Conservation (phyloP, 2,888 invertebrate species). For the Caradrina kadenii region DNA sequence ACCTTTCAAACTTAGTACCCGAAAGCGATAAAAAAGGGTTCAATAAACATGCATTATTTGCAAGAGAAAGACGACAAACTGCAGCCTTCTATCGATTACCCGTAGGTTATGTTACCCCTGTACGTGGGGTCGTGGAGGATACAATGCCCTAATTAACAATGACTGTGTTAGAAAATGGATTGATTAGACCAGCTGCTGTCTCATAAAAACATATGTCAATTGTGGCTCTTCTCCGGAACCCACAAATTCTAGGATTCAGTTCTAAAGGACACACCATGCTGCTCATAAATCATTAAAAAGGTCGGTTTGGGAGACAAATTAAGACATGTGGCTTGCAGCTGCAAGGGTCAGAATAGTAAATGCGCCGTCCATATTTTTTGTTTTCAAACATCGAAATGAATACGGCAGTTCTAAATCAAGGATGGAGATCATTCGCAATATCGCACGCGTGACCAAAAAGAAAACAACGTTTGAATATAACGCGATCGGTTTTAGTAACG, state of each 20-base stretch:
- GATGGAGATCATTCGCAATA: conserved; percentile 53
- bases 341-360: conserved; percentile 70
- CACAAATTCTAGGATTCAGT: conserved; percentile 54
- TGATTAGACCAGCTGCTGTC: neutral
- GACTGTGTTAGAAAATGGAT: neutral
- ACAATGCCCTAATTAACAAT: no score
- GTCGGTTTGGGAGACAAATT: conserved; percentile 81
- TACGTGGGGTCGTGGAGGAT: no score
- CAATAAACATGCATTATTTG: conserved; percentile 2
- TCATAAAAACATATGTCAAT: conserved; percentile 38
- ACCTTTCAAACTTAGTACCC: conserved; percentile 31
- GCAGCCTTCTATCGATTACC: neutral
- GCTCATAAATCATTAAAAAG: conserved; percentile 85
- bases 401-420: conserved; percentile 53
- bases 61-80: neutral
- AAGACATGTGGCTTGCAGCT: conserved; percentile 87
- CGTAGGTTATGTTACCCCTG: no score
- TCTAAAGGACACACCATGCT: conserved; percentile 52
- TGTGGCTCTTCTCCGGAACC: conserved; percentile 51
- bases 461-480: conserved; percentile 81
- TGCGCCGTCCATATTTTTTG: conserved; percentile 52
- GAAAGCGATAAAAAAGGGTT: conserved; percentile 11
- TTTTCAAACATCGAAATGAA: conserved; percentile 54
- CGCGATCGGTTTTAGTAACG: conserved; percentile 78
- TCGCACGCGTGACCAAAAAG: conserved; percentile 81